Evolutionary conservation across 2,888 invertebrate species (phyloP), one percentile per base, ranked within the genome.

Genomic region (Amphipoea oculea): DNA sequence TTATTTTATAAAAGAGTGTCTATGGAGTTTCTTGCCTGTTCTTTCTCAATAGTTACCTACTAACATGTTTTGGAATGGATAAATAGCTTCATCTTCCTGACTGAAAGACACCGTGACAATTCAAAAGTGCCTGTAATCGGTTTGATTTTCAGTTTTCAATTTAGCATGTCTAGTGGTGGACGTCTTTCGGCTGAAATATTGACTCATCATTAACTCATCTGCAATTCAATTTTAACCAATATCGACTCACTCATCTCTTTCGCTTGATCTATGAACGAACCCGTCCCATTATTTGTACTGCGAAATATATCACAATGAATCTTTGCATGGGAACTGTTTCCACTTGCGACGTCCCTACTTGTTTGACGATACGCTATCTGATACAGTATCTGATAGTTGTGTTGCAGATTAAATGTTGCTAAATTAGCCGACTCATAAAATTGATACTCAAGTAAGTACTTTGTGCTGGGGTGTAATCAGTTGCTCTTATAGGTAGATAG

Each of bases 241-340:
- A 40, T 54, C 14, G 1, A 57, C 2, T 60, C 68, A 0, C 73
- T 0, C 54, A 45, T 75, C 87, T 78, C 2, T 29, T 20, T n/a
- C 20, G 14, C 17, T 23, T 76, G 42, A 71, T 81, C 87, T 83
- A 69, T 79, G 73, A 66, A 40, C 48, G 4, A 42, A 48, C 20
- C 36, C 36, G 65, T 77, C 23, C 42, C 17, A 78, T 81, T 89
- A 90, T 88, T 90, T 86, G 88, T 88, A 88, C 88, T 86, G 86
- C 90, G 83, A 91, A 91, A 89, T 89, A 74, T 84, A 87, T 89
- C 84, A 89, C 89, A 91, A 90, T 90, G 84, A 89, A 88, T 89
- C 88, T 89, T 88, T 89, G 90, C 89, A 91, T 92, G 93, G 89
- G 92, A 93, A 93, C 89, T 71, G 79, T 73, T 78, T 48, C 77